phyloP scores from a whole-genome alignment of 2,113 vertebrate genomes.

The Sceloporus undulatus region DNA sequence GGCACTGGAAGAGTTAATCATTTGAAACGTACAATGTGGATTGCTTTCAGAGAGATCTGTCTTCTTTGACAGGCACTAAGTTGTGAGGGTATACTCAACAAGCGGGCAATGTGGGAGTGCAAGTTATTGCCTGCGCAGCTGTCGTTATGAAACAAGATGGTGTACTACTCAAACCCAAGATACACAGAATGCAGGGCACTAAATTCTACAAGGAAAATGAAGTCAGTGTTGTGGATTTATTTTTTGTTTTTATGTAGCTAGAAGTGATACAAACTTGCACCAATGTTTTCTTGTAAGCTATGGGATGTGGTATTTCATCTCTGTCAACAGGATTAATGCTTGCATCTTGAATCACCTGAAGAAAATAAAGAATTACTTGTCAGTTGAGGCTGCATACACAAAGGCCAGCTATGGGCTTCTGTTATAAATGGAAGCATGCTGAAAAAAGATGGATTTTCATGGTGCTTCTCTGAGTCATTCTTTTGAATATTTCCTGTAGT shows the following conservation, averaged over 20 bases:
- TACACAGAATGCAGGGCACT: neutral
- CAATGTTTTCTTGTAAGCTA: constrained; percentile 8
- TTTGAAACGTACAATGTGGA: neutral
- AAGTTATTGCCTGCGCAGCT: neutral
- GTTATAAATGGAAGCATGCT: neutral
- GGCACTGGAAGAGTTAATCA: neutral
- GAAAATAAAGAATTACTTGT: neutral
- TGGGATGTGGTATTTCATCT: constrained; percentile 24
- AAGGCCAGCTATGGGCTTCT: neutral
- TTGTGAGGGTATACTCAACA: neutral
- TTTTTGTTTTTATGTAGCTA: constrained; percentile 19
- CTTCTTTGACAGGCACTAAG: neutral
- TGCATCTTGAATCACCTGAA: constrained; percentile 39
- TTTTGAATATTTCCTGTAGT: neutral
- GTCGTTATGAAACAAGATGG: neutral
- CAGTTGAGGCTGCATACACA: neutral
- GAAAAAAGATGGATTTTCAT: neutral
- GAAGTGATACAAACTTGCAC: constrained; percentile 26
- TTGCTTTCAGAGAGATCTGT: neutral
- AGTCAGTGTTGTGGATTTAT: neutral
- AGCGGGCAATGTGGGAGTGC: neutral
- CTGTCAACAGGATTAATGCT: constrained; percentile 38
- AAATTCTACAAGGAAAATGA: neutral
- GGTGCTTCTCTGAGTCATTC: neutral
- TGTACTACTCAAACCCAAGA: neutral